These are phyloP conservation scores for Coregonus sp. DNA, from an alignment of 2,797 vertebrate species.

Conservation along the genomic window DNA sequence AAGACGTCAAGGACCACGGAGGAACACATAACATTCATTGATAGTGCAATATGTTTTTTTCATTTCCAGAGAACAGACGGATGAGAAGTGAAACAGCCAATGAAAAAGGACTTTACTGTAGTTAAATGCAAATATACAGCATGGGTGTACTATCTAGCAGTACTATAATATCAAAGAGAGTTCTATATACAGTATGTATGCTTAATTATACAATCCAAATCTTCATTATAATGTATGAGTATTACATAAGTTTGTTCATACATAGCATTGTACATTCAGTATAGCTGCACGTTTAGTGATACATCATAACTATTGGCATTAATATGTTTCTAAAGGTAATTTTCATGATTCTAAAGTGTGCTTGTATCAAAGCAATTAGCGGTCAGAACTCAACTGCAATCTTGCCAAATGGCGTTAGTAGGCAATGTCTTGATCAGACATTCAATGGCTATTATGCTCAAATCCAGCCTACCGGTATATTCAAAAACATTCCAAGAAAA, in stretches of 20 bases:
- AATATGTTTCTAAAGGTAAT: conserved; percentile 4
- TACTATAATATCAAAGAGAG: not conserved
- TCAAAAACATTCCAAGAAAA: not conserved
- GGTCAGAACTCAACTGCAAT: not conserved
- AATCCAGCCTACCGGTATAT: not conserved
- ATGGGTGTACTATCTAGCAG: not conserved
- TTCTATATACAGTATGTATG: conserved; percentile 44
- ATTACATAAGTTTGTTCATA: conserved; percentile 20
- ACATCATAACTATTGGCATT: not conserved
- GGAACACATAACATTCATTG: too few relatives aligned
- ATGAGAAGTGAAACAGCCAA: not conserved
- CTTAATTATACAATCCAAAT: conserved; percentile 44
- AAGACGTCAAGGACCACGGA: too few relatives aligned
- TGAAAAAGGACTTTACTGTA: not conserved
- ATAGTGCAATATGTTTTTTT: not conserved
- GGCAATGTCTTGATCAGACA: not conserved
- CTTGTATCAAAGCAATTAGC: not conserved
- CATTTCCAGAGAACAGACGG: conserved; percentile 7
- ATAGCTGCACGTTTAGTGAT: conserved; percentile 39
- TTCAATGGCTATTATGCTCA: not conserved
- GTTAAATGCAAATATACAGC: not conserved
- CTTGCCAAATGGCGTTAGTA: too few relatives aligned
- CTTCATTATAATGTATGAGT: conserved; percentile 18
- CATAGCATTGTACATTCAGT: conserved; percentile 11
- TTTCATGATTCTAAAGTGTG: conserved; percentile 6